Evolutionary conservation across 2,113 vertebrate species (phyloP), one percentile per base, ranked within the genome.

Genomic region (Laterallus jamaicensis): DNA sequence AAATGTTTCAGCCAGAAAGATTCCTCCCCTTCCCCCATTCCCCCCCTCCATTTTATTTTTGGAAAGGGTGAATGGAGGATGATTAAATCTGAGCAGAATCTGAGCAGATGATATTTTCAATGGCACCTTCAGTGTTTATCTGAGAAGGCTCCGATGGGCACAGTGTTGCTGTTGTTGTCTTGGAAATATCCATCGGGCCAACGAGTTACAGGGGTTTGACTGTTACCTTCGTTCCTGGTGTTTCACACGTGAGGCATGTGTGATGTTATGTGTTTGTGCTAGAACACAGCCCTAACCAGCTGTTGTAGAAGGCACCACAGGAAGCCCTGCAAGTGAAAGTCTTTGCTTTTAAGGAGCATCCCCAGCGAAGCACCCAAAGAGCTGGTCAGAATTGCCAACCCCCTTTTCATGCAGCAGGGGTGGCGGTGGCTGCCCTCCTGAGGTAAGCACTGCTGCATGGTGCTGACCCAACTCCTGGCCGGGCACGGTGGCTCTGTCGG

Each of bases 1-100:
- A 97, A 97, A 89, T 95, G 93, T 91, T 97, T 95, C 87, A 82
- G 78, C 92, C 91, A 97, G 88, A 73, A 92, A 95, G 49, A 63
- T 73, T 88, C 86, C 20, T 84, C 25, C 25, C 24, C 47, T 9
- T 19, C 47, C 47, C 47, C 47, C 47, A 19, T 14, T 35, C 35
- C 12, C 50, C 50, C 50, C 11, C 26, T 26, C 32, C 4, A 32
- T 92, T 94, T 95, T 86, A 93, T 73, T 95, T 95, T 94, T 91
- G 86, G 74, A 81, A 92, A 79, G 78, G 75, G n/a, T 84, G 75
- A 95, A 86, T 82, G 90, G 31, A 91, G 47, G 73, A 88, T 88
- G 92, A 85, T 92, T 84, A 92, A 91, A 87, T 66, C 64, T 88
- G 74, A 81, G 62, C 60, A n/a, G 29, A 81, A 92, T 69, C 74